phyloP scores from a whole-genome alignment of 2,888 invertebrate genomes.

The Amphipoea oculea region DNA sequence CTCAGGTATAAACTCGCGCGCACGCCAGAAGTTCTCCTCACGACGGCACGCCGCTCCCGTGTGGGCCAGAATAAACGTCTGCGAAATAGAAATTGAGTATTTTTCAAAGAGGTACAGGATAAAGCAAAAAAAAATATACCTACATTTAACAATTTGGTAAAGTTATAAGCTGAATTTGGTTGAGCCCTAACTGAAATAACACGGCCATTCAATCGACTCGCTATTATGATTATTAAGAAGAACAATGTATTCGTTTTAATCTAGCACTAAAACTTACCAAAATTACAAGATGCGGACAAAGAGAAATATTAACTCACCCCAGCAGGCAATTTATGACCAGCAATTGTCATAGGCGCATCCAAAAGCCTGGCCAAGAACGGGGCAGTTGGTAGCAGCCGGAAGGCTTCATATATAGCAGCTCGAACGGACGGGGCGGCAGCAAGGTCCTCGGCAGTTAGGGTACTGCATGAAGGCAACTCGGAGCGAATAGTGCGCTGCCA shows the following conservation, averaged over 20 bases:
- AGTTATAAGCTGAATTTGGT: neutral
- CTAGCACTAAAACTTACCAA: neutral
- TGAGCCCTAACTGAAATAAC: neutral
- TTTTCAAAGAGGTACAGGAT: neutral
- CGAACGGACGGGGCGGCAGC: conserved; percentile 93
- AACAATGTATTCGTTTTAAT: neutral
- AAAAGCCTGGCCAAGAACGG: conserved; percentile 94
- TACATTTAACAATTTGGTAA: neutral
- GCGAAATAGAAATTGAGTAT: conserved; percentile 58
- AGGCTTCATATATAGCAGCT: conserved; percentile 95
- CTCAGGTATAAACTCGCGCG: conserved; percentile 93
- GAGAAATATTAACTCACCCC: conserved; percentile 90
- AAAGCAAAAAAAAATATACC: neutral
- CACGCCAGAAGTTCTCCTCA: conserved; percentile 93
- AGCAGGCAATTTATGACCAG: conserved; percentile 92
- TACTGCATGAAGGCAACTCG: conserved; percentile 91
- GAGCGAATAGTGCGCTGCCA: conserved; percentile 92
- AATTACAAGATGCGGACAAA: neutral
- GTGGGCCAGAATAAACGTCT: conserved; percentile 95
- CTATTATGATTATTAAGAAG: neutral
- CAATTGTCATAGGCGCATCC: conserved; percentile 93
- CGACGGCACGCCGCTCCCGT: conserved; percentile 95
- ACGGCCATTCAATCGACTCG: neutral
- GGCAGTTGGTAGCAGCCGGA: conserved; percentile 94
- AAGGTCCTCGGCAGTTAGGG: conserved; percentile 90